Evolutionary conservation across 1,140 invertebrate genomes (phyloP), one percentile per base, ranked within the genome.

Genomic region (Thalassaphorura encarpata): DNA sequence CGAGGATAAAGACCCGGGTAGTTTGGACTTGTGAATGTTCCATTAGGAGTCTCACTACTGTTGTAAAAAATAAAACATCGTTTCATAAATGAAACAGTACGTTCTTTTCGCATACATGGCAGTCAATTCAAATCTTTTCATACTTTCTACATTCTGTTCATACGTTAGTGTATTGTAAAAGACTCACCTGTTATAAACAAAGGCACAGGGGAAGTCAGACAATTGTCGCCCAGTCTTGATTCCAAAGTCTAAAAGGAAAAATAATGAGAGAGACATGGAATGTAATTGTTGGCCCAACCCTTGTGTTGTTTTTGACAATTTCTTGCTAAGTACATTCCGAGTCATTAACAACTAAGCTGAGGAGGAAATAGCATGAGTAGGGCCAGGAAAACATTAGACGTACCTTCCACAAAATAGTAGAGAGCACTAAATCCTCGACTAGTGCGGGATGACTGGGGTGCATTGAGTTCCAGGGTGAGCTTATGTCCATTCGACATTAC

Each of bases 1-100:
- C 89, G 76, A 0, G 91, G 89, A 74, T 96, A 96, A 27, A 81
- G 80, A 6, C 93, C 93, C 0, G 91, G 92, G 68, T 86, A 93
- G 73, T 97, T 97, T 1, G 92, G 90, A 5, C 87, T 91, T 43
- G 83, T 81, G 68, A 97, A 89, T 19, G 84, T 83, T 15, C 92
- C 92, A 66, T 82, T 85, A 58, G 75, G 76, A 6, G 80, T 78
- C 62, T 82, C 80, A 54, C 80, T 84, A 71, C 89, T 90, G 54
- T 75, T 72, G n/a, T n/a, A n/a, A n/a, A n/a, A n/a, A n/a, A n/a
- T n/a, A n/a, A n/a, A n/a, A n/a, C n/a, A n/a, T n/a, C n/a, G n/a
- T n/a, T n/a, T n/a, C n/a, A n/a, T n/a, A n/a, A n/a, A n/a, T n/a
- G n/a, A n/a, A n/a, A n/a, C n/a, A n/a, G n/a, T n/a, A n/a, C 66